phyloP scores from a whole-genome alignment of 1,140 invertebrate genomes.

The Drosophila azteca region DNA sequence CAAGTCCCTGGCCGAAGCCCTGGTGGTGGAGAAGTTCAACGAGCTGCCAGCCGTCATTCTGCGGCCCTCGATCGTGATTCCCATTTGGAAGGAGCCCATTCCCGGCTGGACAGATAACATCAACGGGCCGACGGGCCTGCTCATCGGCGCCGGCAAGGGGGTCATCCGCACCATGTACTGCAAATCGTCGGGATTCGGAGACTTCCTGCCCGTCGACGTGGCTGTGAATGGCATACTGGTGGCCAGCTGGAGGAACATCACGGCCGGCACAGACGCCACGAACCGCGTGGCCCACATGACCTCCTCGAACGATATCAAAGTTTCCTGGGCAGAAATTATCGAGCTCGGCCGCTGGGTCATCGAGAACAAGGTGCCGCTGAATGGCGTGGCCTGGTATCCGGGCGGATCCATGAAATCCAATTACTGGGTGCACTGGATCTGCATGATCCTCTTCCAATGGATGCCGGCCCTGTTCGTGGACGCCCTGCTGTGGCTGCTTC shows the following conservation, averaged over 20 bases:
- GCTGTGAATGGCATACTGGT: constrained; percentile 91
- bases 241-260: constrained; percentile 87
- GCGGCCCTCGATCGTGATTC: constrained; percentile 94
- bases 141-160: constrained; percentile 89
- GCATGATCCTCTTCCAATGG: constrained; percentile 92
- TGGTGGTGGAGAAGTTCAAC: constrained; percentile 90
- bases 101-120: constrained; percentile 97
- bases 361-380: constrained; percentile 89
- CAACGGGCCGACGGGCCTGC: constrained; percentile 92
- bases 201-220: constrained; percentile 90
- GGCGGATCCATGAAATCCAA: constrained; percentile 94
- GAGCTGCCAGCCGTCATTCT: constrained; percentile 93
- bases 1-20: constrained; percentile 93
- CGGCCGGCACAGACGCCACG: constrained; percentile 48
- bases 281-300: constrained; percentile 88
- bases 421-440: constrained; percentile 90
- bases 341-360: constrained; percentile 91
- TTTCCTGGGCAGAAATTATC: constrained; percentile 93
- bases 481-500: constrained; percentile 88
- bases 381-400: constrained; percentile 93
- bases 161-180: constrained; percentile 89
- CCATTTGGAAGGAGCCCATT: constrained; percentile 91
- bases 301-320: constrained; percentile 91
- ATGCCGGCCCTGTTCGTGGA: constrained; percentile 93
- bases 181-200: constrained; percentile 85